These are phyloP conservation scores for Sipha maydis DNA, from an alignment of 2,888 invertebrate species.

Conservation along the genomic window DNA sequence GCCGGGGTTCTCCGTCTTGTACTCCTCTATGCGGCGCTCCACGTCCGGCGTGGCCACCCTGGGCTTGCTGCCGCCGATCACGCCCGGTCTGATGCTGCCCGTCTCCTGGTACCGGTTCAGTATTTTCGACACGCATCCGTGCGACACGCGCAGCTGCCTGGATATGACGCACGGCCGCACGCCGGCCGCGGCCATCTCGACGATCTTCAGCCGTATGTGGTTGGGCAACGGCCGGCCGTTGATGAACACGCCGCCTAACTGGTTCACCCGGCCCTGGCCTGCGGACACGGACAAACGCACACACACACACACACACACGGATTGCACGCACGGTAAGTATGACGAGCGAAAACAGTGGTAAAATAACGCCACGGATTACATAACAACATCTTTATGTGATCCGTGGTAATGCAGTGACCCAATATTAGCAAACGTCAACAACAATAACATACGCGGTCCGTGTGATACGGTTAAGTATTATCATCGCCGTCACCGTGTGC, in stretches of 20 bases:
- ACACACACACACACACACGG: background rate
- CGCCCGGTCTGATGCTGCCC: slow-evolving; percentile 85
- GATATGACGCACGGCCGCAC: slow-evolving; percentile 96
- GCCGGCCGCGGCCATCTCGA: slow-evolving; percentile 96
- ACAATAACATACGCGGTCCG: too few relatives aligned
- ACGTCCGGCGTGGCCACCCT: slow-evolving; percentile 80
- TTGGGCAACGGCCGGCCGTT: slow-evolving; percentile 96
- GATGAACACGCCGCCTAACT: slow-evolving; percentile 97
- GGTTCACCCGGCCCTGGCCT: slow-evolving; percentile 96
- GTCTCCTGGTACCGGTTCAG: slow-evolving; percentile 91
- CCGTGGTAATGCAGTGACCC: too few relatives aligned
- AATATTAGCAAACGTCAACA: too few relatives aligned
- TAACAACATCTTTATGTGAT: too few relatives aligned
- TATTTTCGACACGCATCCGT: slow-evolving; percentile 97
- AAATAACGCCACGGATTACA: too few relatives aligned
- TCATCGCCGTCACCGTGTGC: too few relatives aligned
- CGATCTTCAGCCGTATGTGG: slow-evolving; percentile 92
- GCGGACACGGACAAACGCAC: slow-evolving; percentile 64
- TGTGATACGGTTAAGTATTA: too few relatives aligned
- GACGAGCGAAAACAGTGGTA: too few relatives aligned
- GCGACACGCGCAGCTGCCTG: slow-evolving; percentile 90
- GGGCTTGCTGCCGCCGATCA: slow-evolving; percentile 84
- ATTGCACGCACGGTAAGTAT: slow-evolving; percentile 2
- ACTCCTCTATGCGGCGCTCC: slow-evolving; percentile 77
- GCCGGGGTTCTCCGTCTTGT: slow-evolving; percentile 79